phyloP scores from a whole-genome alignment of 2,113 vertebrate genomes.

The Sylvietta virens region DNA sequence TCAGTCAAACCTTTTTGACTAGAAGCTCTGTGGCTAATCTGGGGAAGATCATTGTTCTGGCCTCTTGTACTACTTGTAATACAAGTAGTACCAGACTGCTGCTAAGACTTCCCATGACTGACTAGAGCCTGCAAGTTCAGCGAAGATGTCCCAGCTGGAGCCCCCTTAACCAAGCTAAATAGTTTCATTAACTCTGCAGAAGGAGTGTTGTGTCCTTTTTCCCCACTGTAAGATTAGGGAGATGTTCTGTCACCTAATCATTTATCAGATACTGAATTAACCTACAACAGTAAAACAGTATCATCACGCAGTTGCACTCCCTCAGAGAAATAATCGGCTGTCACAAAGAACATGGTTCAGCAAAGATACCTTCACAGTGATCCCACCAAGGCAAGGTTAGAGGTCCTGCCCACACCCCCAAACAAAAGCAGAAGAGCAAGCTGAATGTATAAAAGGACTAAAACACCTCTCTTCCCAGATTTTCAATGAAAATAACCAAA shows the following conservation, averaged over 20 bases:
- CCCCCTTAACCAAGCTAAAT: not conserved
- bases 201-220: not conserved
- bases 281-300: not conserved
- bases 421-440: not conserved
- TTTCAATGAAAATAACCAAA: not conserved
- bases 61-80: too few relatives aligned
- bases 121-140: not conserved
- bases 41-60: not conserved
- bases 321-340: not conserved
- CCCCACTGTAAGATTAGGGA: not conserved
- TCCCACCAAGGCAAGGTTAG: not conserved
- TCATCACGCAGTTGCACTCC: not conserved
- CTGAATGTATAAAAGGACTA: not conserved
- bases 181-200: not conserved
- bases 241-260: not conserved
- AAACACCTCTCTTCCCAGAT: not conserved
- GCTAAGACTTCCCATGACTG: not conserved
- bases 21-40: not conserved
- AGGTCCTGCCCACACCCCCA: rapidly evolving
- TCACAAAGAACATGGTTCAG: not conserved
- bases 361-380: not conserved
- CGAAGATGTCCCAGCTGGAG: not conserved
- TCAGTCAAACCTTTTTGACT: not conserved
- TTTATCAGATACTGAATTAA: not conserved
- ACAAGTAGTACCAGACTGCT: not conserved